Conservation (phyloP, 2,888 invertebrate species). For the Pseudococcus viburni region DNA sequence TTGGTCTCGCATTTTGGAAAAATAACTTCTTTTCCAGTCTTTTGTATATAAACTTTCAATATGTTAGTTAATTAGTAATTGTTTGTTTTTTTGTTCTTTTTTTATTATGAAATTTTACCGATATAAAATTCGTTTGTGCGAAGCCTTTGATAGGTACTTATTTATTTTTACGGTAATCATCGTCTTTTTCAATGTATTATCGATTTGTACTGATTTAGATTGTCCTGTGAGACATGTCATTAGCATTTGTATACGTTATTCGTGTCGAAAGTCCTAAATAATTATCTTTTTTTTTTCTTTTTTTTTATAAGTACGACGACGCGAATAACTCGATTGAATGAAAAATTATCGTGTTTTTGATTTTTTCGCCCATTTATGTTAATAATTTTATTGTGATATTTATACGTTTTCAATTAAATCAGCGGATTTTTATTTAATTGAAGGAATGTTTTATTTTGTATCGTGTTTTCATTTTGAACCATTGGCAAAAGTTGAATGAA, state of each 20-base stretch:
- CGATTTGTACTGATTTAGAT: slow-evolving; percentile 5
- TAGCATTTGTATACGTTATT: not conserved
- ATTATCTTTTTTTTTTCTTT: not conserved
- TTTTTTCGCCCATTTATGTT: not conserved
- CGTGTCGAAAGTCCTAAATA: not conserved
- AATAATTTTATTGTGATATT: slow-evolving; percentile 56
- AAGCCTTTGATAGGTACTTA: not conserved
- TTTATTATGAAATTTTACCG: not conserved
- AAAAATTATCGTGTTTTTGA: slow-evolving; percentile 42
- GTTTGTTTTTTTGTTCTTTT: slow-evolving; percentile 10
- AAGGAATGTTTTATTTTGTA: slow-evolving; percentile 1
- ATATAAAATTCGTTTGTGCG: not conserved
- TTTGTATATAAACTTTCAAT: slow-evolving; percentile 55
- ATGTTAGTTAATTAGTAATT: not conserved
- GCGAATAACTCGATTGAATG: slow-evolving; percentile 20
- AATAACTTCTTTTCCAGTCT: slow-evolving; percentile 6
- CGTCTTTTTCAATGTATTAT: not conserved
- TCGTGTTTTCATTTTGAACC: not conserved
- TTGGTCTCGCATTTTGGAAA: slow-evolving; percentile 44
- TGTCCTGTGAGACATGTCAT: not conserved
- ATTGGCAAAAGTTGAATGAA: not conserved
- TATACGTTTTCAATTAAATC: slow-evolving; percentile 49
- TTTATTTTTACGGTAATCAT: slow-evolving; percentile 31
- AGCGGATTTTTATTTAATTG: slow-evolving; percentile 43
- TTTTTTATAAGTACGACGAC: not conserved